phyloP scores from a whole-genome alignment of 2,797 vertebrate species.

The Allobates femoralis region DNA sequence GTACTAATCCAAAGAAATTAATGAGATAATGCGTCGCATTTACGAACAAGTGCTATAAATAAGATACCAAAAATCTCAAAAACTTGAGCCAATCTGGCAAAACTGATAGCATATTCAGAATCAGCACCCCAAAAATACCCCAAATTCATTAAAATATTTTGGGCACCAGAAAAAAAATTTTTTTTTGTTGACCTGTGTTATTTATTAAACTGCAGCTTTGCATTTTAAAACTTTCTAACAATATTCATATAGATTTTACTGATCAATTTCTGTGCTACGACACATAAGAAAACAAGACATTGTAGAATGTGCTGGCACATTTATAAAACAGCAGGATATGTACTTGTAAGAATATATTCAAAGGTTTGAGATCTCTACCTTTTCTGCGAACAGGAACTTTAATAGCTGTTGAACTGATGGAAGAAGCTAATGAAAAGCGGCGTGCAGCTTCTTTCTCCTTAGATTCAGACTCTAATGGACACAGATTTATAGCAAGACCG shows the following conservation, averaged over 20 bases:
- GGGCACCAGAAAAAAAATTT: no score
- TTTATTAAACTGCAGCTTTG: neutral
- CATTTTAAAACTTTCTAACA: neutral
- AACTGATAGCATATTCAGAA: no score
- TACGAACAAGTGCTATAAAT: no score
- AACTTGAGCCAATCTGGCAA: no score
- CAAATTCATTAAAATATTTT: no score
- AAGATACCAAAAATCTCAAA: no score
- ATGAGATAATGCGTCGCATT: no score
- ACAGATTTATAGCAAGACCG: slow-evolving; percentile 71
- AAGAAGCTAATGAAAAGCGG: slow-evolving; percentile 90
- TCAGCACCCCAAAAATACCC: no score
- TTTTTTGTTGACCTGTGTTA: no score
- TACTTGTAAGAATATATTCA: neutral
- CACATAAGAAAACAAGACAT: neutral
- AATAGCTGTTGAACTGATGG: slow-evolving; percentile 81
- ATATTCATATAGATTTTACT: neutral
- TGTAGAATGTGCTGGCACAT: neutral
- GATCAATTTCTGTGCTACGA: neutral
- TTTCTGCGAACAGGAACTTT: slow-evolving; percentile 82
- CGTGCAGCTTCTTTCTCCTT: slow-evolving; percentile 87
- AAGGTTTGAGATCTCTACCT: slow-evolving; percentile 78
- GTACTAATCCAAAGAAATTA: no score
- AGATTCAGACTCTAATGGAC: slow-evolving; percentile 79
- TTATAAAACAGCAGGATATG: neutral